Evolutionary conservation across 2,113 vertebrate species (phyloP), one percentile per base, ranked within the genome.

Genomic region (Phaetusa simplex): DNA sequence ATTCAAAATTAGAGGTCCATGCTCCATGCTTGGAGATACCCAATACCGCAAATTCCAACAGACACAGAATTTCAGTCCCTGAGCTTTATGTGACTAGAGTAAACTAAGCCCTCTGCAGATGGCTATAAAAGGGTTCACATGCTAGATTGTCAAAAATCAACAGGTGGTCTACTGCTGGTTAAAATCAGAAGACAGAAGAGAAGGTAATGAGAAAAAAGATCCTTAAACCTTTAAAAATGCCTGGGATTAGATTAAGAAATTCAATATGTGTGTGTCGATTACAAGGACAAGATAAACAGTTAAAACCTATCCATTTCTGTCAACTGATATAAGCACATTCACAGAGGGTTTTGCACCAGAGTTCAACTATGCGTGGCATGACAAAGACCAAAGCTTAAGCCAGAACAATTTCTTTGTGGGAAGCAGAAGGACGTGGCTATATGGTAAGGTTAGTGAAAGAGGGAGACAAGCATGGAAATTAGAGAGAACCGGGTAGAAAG

Each of bases 181-280:
- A 79, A 62, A 95, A 95, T 74, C 29, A 79, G 55, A 65, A 93
- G 12, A 11, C 26, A 66, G 55, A 93, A 86, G 27, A 71, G 18
- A 80, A 61, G 17, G 9, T 21, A 93, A 49, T 14, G 23, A 79
- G 20, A 83, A 87, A 69, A 66, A 85, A 72, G 17, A 40, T 40
- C 19, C 14, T 81, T 93, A 90, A 90, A 86, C 40, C n/a, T 82
- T 86, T 86, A 64, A 84, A 95, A 94, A 95, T 79, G 16, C 19
- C 47, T 61, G 27, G 24, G 52, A 81, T 83, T 93, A 83, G 32
- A 81, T 84, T 66, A 81, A 88, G 30, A 93, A 74, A 71, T 88
- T 71, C 27, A 86, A 8, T 45, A 45, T 58, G 30, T 67, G 23
- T 43, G 8, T 65, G 26, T 49, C 52, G 42, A 86, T 86, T 88